These are phyloP conservation scores for Crenuchus spilurus DNA, from an alignment of 2,797 vertebrate species.

Conservation along the genomic window DNA sequence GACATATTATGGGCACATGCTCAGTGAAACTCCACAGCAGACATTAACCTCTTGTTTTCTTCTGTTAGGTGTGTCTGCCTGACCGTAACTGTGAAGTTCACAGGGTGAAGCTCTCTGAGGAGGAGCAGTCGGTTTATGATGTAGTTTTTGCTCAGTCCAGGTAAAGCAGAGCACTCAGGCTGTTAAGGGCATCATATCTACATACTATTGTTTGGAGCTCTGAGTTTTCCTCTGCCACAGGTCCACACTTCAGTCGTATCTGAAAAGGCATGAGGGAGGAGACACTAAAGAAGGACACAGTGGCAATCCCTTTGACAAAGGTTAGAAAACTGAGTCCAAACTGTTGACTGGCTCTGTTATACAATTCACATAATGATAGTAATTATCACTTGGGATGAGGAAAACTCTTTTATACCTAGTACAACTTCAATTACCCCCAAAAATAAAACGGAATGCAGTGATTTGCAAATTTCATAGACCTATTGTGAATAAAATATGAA, in stretches of 20 bases:
- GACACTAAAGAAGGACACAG: constrained; percentile 54
- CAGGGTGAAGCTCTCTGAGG: constrained; percentile 82
- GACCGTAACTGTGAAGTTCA: constrained; percentile 80
- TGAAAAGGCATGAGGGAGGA: constrained; percentile 83
- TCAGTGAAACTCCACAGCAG: background rate
- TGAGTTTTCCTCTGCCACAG: constrained; percentile 63
- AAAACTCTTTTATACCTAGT: no score
- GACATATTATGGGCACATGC: background rate
- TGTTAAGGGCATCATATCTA: background rate
- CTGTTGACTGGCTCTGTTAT: no score
- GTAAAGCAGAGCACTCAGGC: constrained; percentile 64
- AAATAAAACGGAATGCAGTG: no score
- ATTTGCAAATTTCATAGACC: no score
- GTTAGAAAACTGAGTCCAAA: no score
- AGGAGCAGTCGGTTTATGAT: constrained; percentile 88
- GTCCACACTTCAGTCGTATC: constrained; percentile 90
- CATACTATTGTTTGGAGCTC: background rate
- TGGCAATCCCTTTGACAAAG: constrained; percentile 85
- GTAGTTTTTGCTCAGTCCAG: constrained; percentile 90
- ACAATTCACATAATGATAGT: no score
- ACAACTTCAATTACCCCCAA: no score
- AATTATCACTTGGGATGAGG: no score
- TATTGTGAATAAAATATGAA: no score
- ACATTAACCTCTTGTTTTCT: constrained; percentile 52
- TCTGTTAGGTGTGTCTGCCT: constrained; percentile 84